Base-by-base conservation (phyloP, 1,140 invertebrate species). In the Drosophila ananassae region DNA sequence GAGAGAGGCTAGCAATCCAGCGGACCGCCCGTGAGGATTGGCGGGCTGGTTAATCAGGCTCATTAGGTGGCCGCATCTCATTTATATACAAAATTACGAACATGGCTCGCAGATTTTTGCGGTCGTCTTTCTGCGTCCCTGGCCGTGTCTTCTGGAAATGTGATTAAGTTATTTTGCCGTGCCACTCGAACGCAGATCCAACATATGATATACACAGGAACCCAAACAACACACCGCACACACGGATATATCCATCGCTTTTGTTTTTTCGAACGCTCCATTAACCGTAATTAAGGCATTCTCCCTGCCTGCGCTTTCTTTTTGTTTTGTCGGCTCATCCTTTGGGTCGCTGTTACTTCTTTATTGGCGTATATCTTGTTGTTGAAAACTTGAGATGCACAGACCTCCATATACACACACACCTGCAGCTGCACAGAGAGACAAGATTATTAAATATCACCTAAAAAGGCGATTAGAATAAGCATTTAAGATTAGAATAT, bases 251-350 rank as follows among this genome's bases (percentile, higher is more conserved):
- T 25, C 13, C 63, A 53, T 68, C 52, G 48, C 34, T 76, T 76
- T 72, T 61, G 57, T 68, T 60, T 61, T 73, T 66, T 77, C 55
- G 85, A 85, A 89, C 89, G 89, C 89, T 90, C 83, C 89, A 91
- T 90, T 91, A 91, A 91, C 84, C 89, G 89, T 91, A 91, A 91
- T 91, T 91, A 89, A 91, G 89, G 84, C 89, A 82, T 90, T 89
- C 84, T 79, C 78, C 62, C 63, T 77, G 82, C 69, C 77, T 85
- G 82, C 75, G 79, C 79, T 84, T 90, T 84, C 84, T 80, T 89
- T 85, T 89, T 69, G 69, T 80, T 71, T 41, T 30, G 62, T 59
- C 59, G 68, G 44, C 46, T 64, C 69, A 73, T 73, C 67, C 83
- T 73, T 78, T 73, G 41, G n/a, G 76, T 53, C 76, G 67, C 51